Evolutionary conservation across 1,140 invertebrate genomes (phyloP).

Genomic region (Capitella teleta): DNA sequence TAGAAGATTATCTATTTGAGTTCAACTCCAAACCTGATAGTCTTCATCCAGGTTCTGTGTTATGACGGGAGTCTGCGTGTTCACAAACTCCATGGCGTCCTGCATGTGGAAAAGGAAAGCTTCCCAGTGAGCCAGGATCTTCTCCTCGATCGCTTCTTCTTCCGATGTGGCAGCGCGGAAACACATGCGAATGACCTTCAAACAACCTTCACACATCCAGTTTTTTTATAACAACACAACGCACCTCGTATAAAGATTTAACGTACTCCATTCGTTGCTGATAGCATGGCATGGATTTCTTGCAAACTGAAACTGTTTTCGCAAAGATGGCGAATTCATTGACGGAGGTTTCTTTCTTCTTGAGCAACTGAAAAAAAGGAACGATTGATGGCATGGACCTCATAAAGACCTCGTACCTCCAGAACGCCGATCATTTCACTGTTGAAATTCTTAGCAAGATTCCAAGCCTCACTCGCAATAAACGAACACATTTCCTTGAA

Average conservation of each 20-base stretch:
- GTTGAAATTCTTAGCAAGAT: conserved; percentile 24
- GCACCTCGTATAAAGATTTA: conserved; percentile 40
- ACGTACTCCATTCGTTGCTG: conserved; percentile 36
- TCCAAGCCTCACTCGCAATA: conserved; percentile 29
- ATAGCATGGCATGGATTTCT: conserved; percentile 28
- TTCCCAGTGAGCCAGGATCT: conserved; percentile 30
- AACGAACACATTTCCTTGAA: conserved; percentile 33
- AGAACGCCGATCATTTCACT: conserved; percentile 29
- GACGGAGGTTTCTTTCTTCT: conserved; percentile 25
- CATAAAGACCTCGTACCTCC: conserved; percentile 18
- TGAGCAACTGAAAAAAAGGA: conserved; percentile 26
- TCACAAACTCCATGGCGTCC: conserved; percentile 36
- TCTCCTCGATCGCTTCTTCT: conserved; percentile 34
- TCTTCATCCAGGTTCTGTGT: conserved; percentile 28
- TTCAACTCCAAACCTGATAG: no score
- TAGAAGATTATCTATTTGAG: no score
- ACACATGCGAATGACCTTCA: conserved; percentile 36
- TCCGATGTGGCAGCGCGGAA: conserved; percentile 33
- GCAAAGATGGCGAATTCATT: conserved; percentile 35
- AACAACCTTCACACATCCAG: background rate
- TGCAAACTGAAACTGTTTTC: conserved; percentile 31
- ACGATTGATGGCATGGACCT: background rate
- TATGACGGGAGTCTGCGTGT: conserved; percentile 36
- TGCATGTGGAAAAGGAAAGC: conserved; percentile 34
- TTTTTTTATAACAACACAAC: background rate